A percentile compares a stretch with the other conserved stretches of the same genome.
Conservation (phyloP, 2,888 invertebrate genomes). For the Philhelius pedissequus region DNA sequence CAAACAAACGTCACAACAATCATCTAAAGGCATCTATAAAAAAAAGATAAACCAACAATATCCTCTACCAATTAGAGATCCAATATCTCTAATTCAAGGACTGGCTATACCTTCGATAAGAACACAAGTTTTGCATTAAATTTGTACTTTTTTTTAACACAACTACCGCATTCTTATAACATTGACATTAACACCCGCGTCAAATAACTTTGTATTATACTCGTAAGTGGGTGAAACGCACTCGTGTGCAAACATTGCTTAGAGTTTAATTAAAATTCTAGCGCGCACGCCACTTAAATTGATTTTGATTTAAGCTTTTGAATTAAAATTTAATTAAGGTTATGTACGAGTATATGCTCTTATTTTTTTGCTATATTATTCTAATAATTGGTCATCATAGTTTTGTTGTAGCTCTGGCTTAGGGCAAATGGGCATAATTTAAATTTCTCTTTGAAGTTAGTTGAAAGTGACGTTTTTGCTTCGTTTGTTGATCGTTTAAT, state of each 20-base stretch:
- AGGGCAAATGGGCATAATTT: background rate
- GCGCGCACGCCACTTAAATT: background rate
- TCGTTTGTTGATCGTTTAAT: slow-evolving; percentile 38
- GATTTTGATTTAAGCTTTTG: slow-evolving; percentile 9
- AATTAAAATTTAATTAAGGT: background rate
- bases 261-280: slow-evolving; percentile 41
- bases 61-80: slow-evolving; percentile 5
- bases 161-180: slow-evolving; percentile 49
- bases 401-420: background rate
- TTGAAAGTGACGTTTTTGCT: slow-evolving; percentile 1
- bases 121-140: slow-evolving; percentile 1
- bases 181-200: slow-evolving; percentile 48
- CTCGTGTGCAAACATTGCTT: slow-evolving; percentile 16
- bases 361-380: background rate
- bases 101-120: background rate
- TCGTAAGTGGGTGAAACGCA: slow-evolving; percentile 38
- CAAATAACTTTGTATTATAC: background rate
- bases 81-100: slow-evolving; percentile 19
- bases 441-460: slow-evolving; percentile 36
- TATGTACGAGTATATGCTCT: too few relatives aligned
- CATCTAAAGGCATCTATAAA: background rate
- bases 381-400: background rate
- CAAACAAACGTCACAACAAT: background rate
- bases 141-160: background rate
- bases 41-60: background rate